Base-by-base conservation (phyloP, 2,888 invertebrate genomes). In the Patella pellucida region DNA sequence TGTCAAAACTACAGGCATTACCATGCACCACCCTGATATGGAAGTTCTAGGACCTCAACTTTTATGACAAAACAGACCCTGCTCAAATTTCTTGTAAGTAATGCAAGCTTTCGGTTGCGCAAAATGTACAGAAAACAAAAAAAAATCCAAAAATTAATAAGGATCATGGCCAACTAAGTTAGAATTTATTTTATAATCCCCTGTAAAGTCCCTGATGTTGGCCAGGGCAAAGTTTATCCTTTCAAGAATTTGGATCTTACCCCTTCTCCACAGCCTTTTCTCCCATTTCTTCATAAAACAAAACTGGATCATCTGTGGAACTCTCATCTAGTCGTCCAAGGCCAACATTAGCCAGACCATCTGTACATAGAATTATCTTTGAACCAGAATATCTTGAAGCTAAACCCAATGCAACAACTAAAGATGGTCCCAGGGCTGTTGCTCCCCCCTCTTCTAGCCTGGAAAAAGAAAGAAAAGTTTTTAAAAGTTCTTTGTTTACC, bases 331-430 rank as follows among this genome's bases (percentile, higher is more conserved):
- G 80, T 73, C 84, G 87, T 14, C 90, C 90, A 68, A 90, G 80
- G 9, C 90, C 90, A 56, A 88, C 82, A 80, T 90, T 90, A 5
- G 90, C 90, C 82, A 87, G 81, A n/a, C 90, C 90, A 79, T 90
- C 90, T 50, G 90, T 90, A 78, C 90, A 90, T 51, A 90, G 79
- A 73, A 90, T 89, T 51, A 90, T 86, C 85, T 90, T 90, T 73
- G 90, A 90, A n/a, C 90, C 90, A 12, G 86, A 80, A n/a, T 86
- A 82, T 69, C 85, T 82, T 27, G 86, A 83, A 5, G 90, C 90
- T 85, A 90, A 84, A 52, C 85, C 84, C 3, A 88, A 80, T 2
- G 89, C 85, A 23, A 89, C 82, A 27, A 89, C 76, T 51, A 90
- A 79, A 7, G 90, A 88, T 12, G 90, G 90, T 5, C 90, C 90